Evolutionary conservation across 2,888 invertebrate species (phyloP).

Genomic region (Caenorhabditis panamensis): DNA sequence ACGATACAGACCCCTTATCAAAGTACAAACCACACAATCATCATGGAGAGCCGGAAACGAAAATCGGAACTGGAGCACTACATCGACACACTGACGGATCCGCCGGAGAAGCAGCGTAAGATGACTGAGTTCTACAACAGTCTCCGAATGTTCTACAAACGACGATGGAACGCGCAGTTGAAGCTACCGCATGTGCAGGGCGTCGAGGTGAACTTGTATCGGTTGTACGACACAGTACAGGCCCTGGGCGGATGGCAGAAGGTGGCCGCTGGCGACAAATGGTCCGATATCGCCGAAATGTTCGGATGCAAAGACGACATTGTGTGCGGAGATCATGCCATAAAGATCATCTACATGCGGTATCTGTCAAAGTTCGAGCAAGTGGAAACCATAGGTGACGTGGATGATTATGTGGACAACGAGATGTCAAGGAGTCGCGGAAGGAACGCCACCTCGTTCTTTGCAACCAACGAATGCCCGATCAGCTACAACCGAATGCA

Average conservation of each 20-base stretch:
- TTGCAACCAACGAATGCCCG: conserved; percentile 77
- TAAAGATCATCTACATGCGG: conserved; percentile 84
- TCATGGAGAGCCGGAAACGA: conserved; percentile 73
- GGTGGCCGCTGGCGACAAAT: conserved; percentile 84
- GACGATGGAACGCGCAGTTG: conserved; percentile 82
- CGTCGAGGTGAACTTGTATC: conserved; percentile 92
- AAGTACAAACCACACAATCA: conserved; percentile 11
- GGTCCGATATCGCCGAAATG: conserved; percentile 76
- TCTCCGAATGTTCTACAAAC: conserved; percentile 78
- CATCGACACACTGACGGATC: conserved; percentile 70
- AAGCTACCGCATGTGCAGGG: conserved; percentile 90
- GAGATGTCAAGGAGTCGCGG: conserved; percentile 66
- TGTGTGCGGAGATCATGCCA: conserved; percentile 90
- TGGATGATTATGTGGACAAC: conserved; percentile 71
- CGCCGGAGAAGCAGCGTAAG: conserved; percentile 84
- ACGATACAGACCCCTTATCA: neutral
- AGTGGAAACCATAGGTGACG: conserved; percentile 76
- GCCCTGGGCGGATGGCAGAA: conserved; percentile 95
- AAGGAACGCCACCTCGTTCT: conserved; percentile 61
- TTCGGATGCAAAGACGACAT: conserved; percentile 87
- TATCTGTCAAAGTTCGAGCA: conserved; percentile 79
- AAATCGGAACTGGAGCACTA: conserved; percentile 73
- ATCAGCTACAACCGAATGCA: conserved; percentile 60
- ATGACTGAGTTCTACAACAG: conserved; percentile 74
- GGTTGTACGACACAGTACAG: conserved; percentile 92